Base-by-base conservation (phyloP, 2,797 vertebrate genomes). In the Jordanella pulchra region DNA sequence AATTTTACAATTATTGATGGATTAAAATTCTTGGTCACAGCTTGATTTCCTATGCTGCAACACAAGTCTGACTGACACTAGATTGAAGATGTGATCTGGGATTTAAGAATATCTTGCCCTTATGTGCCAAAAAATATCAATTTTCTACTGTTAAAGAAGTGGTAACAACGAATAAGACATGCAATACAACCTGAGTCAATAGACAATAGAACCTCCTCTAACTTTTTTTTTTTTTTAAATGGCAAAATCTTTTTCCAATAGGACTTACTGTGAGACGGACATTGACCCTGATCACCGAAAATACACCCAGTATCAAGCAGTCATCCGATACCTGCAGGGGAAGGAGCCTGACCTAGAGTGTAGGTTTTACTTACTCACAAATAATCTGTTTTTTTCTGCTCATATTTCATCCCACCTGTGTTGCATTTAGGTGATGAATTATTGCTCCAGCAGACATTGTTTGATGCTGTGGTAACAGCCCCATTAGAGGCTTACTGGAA, bases 401-500 rank as follows among this genome's bases (percentile, higher is more conserved):
- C 56, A 21, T 50, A 23, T 66, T 54, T 55, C 28, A 65, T 35
- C 47, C 35, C 53, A 4, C 17, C 18, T 63, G 25, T 4, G 66
- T 74, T 83, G 30, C 32, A 56, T 63, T 12, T 72, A 99, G 97
- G 97, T 82, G 96, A 99, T 0, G 95, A 98, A 79, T 89, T 97
- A 60, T 71, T 99, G 84, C 91, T 99, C n/a, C 96, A 95, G 84
- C 96, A 98, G 79, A 93, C 94, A 21, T 86, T 99, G 66, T 97
- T 98, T 42, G 97, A 99, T 0, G 97, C 97, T 0, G 97, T 97
- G 79, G 96, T 98, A 44, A 99, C 97, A 0, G 97, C 97, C 35
- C 97, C 97, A 2, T 89, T 99, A 84, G 97, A 99, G 72, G 97
- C 97, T 25, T 98, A 98, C 81, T 99, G 97, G 97, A 98, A 96